These are phyloP conservation scores for Eulemur macaco DNA, from an alignment of 2,113 vertebrate species.

Conservation along the genomic window DNA sequence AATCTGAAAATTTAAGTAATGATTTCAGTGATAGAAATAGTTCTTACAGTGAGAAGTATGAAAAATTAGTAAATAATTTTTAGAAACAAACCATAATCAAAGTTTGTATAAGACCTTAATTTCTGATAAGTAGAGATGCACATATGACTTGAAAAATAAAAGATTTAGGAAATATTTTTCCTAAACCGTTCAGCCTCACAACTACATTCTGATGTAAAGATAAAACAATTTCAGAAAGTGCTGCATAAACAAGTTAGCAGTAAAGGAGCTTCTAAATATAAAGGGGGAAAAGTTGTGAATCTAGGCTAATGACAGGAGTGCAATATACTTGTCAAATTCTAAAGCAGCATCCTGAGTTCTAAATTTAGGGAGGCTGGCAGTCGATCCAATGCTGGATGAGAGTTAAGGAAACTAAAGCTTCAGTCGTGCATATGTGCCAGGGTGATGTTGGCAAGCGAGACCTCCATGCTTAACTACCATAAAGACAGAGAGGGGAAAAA, in stretches of 20 bases:
- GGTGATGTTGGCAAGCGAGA: not conserved
- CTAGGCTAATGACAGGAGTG: not conserved
- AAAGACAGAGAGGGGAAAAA: not conserved
- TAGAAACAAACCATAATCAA: not conserved
- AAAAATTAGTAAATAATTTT: conserved; percentile 8
- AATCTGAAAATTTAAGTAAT: not conserved
- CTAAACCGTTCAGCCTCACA: not conserved
- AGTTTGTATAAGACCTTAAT: not conserved
- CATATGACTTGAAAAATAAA: not conserved
- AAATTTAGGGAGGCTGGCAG: conserved; percentile 13
- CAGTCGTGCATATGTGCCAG: not conserved
- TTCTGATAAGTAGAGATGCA: not conserved
- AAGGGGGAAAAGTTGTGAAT: not conserved
- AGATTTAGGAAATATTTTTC: not conserved
- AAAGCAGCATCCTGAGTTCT: not conserved
- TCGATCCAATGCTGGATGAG: not conserved
- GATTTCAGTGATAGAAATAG: not conserved
- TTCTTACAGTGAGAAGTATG: not conserved
- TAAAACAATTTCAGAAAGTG: not conserved
- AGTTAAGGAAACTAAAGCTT: conserved; percentile 29
- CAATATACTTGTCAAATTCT: not conserved
- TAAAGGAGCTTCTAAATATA: not conserved
- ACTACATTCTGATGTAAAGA: not conserved
- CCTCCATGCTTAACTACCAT: not conserved
- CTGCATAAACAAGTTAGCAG: not conserved